Conservation (phyloP, 2,113 vertebrate genomes). For the Chlorocebus sabaeus region DNA sequence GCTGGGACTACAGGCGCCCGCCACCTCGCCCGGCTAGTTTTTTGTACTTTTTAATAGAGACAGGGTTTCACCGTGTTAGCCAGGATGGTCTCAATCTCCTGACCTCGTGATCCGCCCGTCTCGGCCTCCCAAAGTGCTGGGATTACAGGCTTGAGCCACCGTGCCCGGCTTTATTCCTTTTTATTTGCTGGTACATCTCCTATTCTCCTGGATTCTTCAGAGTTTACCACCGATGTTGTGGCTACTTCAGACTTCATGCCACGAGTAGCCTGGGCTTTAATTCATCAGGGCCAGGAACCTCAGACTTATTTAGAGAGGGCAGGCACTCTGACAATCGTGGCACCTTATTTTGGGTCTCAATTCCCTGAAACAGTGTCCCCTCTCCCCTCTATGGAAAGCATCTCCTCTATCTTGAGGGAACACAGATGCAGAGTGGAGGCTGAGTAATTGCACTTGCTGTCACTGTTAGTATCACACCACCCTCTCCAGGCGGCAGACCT, state of each 20-base stretch:
- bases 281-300: not conserved
- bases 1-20: too few species aligned
- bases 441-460: not conserved
- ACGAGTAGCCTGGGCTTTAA: not conserved
- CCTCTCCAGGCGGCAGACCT: not conserved
- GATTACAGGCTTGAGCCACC: too few species aligned
- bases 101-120: too few species aligned
- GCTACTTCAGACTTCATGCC: not conserved
- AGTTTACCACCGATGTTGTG: not conserved
- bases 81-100: too few species aligned
- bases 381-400: not conserved
- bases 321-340: not conserved
- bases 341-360: not conserved
- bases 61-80: too few species aligned
- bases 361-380: not conserved
- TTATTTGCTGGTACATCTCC: not conserved
- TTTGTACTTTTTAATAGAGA: too few species aligned
- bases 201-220: not conserved
- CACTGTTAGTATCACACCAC: fast-evolving
- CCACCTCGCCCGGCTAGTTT: too few species aligned
- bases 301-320: not conserved
- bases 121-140: too few species aligned
- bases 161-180: not conserved
- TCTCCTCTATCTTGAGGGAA: not conserved
- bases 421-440: not conserved